These are phyloP conservation scores for Molossus alvarezi DNA, from an alignment of 2,797 vertebrate species.

Conservation along the genomic window DNA sequence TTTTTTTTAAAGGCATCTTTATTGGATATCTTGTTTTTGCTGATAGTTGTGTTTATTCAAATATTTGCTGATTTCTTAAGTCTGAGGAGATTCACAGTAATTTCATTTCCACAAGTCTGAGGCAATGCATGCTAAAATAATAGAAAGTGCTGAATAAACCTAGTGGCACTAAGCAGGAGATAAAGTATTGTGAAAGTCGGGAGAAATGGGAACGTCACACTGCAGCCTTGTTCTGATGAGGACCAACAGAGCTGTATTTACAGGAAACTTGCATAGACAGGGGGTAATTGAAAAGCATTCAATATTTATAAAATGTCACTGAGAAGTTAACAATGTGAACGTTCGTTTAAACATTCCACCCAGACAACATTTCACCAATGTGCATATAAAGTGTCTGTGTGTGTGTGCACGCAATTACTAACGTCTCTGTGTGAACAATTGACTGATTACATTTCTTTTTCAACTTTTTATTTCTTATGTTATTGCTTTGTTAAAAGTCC, in stretches of 20 bases:
- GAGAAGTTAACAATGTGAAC: neutral
- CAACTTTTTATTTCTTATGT: neutral
- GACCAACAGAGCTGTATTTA: neutral
- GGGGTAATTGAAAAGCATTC: neutral
- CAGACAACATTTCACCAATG: neutral
- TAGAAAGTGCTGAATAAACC: neutral
- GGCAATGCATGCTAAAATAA: neutral
- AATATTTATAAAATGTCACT: slow-evolving; percentile 13
- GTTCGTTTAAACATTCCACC: slow-evolving; percentile 1
- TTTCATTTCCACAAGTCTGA: neutral
- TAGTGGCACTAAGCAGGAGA: neutral
- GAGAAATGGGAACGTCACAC: neutral
- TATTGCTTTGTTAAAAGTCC: neutral
- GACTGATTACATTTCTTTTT: neutral
- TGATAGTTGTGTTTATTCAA: neutral
- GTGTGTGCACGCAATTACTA: neutral
- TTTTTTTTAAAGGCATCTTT: neutral
- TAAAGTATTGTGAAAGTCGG: neutral
- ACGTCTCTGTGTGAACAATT: neutral
- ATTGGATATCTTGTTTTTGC: slow-evolving; percentile 3
- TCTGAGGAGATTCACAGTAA: neutral
- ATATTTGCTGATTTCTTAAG: slow-evolving; percentile 1
- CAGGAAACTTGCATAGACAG: neutral
- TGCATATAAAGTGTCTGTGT: neutral
- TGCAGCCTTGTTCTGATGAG: neutral